Base-by-base conservation (phyloP, 2,113 vertebrate genomes). In the Varanus komodoensis region DNA sequence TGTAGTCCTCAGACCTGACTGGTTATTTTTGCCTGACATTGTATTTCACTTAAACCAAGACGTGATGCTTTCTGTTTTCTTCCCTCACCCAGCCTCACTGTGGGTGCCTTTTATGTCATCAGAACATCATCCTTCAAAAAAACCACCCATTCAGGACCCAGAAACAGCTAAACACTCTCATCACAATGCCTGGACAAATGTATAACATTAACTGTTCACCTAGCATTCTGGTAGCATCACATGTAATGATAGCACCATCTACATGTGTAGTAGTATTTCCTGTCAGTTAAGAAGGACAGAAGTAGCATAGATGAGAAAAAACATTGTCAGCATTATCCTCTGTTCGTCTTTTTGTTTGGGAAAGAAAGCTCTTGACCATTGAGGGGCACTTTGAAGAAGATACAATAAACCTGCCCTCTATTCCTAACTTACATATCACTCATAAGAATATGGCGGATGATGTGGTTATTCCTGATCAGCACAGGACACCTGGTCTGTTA, bases 261-360 rank as follows among this genome's bases (percentile, higher is more conserved):
- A 0, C 64, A 64, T 8, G 32, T 92, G 48, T 9, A 0, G 80
- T 73, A 48, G 54, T 89, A 12, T 84, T 91, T 86, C 68, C 83
- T 50, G 86, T 88, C 52, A 74, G 19, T 92, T 64, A 89, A 15
- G 34, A 87, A 92, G 23, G 2, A n/a, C 84, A 61, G 73, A 91
- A 94, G 54, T 67, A 92, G 38, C 34, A 89, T 61, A 92, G 21
- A 50, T 38, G 86, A 68, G 0, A 68, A 86, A 91, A 90, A 73
- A 3, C 6, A 21, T 87, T 17, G 12, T 79, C 12, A 11, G 27
- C 21, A 4, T 6, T 0, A 0, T 44, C 1, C 67, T 4, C 27
- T 3, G 3, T 50, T 29, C 8, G 19, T 25, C 0, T 11, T 25
- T 61, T 92, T 2, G 15, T 84, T 90, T 92, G 19, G 54, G n/a